Base-by-base conservation (phyloP, 2,113 vertebrate species). In the Murina feae region DNA sequence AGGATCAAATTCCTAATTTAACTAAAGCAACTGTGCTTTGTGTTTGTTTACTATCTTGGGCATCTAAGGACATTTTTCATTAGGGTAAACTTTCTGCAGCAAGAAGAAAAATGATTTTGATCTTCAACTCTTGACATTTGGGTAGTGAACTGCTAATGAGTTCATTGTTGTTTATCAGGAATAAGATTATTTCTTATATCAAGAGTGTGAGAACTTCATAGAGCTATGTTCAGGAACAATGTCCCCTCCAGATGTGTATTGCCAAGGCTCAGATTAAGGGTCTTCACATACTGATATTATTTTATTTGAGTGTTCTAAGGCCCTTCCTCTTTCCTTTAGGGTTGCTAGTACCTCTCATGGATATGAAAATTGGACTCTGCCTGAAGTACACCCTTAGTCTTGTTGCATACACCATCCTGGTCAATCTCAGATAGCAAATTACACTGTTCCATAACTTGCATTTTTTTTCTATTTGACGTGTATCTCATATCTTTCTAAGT, bases 71-170 rank as follows among this genome's bases (percentile, higher is more conserved):
- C 20, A 80, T 44, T 89, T 91, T 87, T 71, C 44, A 66, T 63
- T 68, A 35, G 28, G 87, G 37, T 89, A 32, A 95, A 90, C 55
- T 76, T 84, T 94, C 80, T 93, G 44, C 20, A 90, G 28, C 39
- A 37, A 88, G 53, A 93, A 85, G 60, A 90, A 92, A 86, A 90
- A 25, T 20, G 25, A 90, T 30, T 3, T 60, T 74, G 35, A 78
- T 53, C 3, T 58, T 92, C 8, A 65, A 14, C 66, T n/a, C 55
- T n/a, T n/a, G n/a, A n/a, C n/a, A n/a, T n/a, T n/a, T n/a, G n/a
- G n/a, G n/a, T n/a, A n/a, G n/a, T n/a, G n/a, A n/a, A n/a, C n/a
- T n/a, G n/a, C 37, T 44, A 80, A 69, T 8, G 72, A 93, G 28
- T 30, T 89, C 51, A 44, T 28, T 86, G 9, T 75, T 86, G 9